A percentile compares a stretch with the other conserved stretches of the same genome.
phyloP scores from a whole-genome alignment of 2,888 invertebrate genomes.

The Volucella inanis region DNA sequence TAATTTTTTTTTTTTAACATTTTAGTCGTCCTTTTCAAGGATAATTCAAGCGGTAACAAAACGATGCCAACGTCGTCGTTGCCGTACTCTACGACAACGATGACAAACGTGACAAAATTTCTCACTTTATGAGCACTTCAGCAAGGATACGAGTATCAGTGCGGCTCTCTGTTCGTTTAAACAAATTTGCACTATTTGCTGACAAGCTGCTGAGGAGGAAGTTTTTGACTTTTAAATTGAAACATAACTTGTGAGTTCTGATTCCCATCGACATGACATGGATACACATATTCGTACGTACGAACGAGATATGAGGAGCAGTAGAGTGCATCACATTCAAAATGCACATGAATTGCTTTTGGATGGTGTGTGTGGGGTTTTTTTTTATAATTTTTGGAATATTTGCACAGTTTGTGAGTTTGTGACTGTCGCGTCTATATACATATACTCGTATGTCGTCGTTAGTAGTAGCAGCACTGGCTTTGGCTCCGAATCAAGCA shows the following conservation, averaged over 20 bases:
- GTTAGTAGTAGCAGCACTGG: conserved; percentile 36
- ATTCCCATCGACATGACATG: conserved; percentile 70
- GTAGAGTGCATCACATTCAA: conserved; percentile 42
- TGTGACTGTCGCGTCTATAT: conserved; percentile 59
- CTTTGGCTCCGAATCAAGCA: too few relatives aligned
- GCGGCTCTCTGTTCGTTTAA: conserved; percentile 15
- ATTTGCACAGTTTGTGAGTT: conserved; percentile 66
- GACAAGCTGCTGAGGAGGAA: conserved; percentile 63
- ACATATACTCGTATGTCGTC: conserved; percentile 17
- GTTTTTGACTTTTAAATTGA: conserved; percentile 73
- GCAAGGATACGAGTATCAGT: conserved; percentile 39
- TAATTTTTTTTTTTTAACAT: conserved; percentile 4
- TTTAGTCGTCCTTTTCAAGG: conserved; percentile 36
- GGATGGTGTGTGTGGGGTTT: conserved; percentile 7
- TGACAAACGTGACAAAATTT: conserved; percentile 70
- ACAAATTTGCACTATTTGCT: conserved; percentile 53
- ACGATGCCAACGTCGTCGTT: background rate
- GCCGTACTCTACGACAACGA: background rate
- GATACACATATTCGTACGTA: conserved; percentile 29
- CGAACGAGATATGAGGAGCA: conserved; percentile 33
- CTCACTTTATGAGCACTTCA: conserved; percentile 45
- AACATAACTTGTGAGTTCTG: conserved; percentile 71
- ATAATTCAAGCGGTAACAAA: conserved; percentile 51
- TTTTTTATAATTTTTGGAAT: conserved; percentile 32
- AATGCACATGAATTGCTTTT: conserved; percentile 50